phyloP scores from a whole-genome alignment of 2,113 vertebrate genomes.

The Stomatorhinus ivindoensis region DNA sequence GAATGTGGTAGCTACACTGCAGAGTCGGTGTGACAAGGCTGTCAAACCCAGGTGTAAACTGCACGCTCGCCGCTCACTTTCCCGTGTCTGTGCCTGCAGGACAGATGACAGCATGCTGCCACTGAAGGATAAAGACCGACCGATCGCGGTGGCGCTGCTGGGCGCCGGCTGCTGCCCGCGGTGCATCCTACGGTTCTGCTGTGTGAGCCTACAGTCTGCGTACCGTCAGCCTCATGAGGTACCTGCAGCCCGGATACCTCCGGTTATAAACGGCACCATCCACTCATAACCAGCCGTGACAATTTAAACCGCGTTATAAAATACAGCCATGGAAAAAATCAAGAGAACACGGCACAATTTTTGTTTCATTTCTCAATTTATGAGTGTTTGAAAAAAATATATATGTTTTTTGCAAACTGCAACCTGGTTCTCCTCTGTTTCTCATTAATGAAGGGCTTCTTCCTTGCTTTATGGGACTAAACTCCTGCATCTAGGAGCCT shows the following conservation, averaged over 20 bases:
- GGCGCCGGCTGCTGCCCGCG: conserved; percentile 76
- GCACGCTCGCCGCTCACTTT: neutral
- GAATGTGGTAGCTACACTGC: neutral
- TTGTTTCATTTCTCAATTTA: neutral
- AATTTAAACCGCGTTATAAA: neutral
- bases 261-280: neutral
- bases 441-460: neutral
- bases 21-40: neutral
- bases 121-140: conserved; percentile 71
- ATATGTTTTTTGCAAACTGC: neutral
- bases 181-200: conserved; percentile 86
- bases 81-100: neutral
- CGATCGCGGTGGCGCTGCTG: conserved; percentile 66
- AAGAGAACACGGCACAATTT: neutral
- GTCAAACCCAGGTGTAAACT: neutral
- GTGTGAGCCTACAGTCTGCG: conserved; percentile 60
- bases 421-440: neutral
- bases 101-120: conserved; percentile 58
- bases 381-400: neutral
- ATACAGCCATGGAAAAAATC: neutral
- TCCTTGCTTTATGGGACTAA: neutral
- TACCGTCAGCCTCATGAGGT: conserved; percentile 74
- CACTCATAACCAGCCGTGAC: neutral
- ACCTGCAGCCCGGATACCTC: neutral
- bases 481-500: neutral